phyloP scores from a whole-genome alignment of 2,113 vertebrate species.

The Uria lomvia region DNA sequence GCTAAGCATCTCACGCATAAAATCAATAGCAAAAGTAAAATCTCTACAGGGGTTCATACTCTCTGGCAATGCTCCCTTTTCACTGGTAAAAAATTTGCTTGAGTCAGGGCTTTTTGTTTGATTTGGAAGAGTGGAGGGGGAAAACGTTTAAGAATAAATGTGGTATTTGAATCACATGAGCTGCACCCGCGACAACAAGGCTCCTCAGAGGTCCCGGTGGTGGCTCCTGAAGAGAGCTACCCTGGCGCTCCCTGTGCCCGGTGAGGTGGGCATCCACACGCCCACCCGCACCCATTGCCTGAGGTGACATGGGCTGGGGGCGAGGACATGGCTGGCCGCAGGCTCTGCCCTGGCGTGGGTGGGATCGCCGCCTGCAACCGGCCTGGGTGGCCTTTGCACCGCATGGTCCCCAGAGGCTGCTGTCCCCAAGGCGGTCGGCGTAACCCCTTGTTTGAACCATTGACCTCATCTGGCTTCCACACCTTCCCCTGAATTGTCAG shows the following conservation, averaged over 20 bases:
- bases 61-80: constrained; percentile 30
- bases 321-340: accelerated
- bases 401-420: accelerated
- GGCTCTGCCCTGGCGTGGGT: accelerated
- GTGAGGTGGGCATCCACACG: accelerated
- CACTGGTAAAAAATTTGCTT: not conserved
- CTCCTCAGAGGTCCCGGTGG: accelerated
- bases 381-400: not conserved
- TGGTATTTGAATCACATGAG: not conserved
- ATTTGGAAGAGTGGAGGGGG: not conserved
- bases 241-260: accelerated
- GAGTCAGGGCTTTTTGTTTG: constrained; percentile 2
- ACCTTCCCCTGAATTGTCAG: not conserved
- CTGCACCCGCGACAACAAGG: accelerated
- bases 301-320: no score
- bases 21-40: constrained; percentile 58
- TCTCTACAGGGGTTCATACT: constrained; percentile 32
- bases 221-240: not conserved
- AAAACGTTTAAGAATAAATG: not conserved
- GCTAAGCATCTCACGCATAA: constrained; percentile 45
- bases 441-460: not conserved
- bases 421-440: accelerated
- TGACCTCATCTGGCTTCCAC: not conserved
- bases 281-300: no score
- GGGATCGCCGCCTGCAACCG: accelerated